Base-by-base conservation (phyloP, 30 jellyfish, hydroid and myxozoan species). In the Turritopsis dohrnii region DNA sequence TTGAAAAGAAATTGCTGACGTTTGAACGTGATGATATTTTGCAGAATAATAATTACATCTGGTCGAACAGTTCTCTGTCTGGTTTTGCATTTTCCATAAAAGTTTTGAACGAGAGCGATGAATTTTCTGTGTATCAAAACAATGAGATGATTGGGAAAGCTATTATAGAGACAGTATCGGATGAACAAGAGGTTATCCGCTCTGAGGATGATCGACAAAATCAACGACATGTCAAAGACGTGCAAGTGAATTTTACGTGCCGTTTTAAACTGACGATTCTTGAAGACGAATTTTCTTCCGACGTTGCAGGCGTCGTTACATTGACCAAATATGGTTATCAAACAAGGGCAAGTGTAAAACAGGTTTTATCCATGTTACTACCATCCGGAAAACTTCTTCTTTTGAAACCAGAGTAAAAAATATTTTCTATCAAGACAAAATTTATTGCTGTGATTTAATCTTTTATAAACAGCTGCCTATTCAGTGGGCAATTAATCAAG, bases 81-180 rank as follows among this genome's bases (percentile, higher is more conserved):
- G 97, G 97, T 18, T 90, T 85, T 80, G 85, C 95, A 13, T 90
- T 90, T 73, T 23, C 85, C 17, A 83, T 90, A 0, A 80, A 82
- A 20, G 90, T 84, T 21, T 9, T 90, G 1, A 52, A 88, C 1
- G 76, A 30, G 27, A 91, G 89, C 25, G 90, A 85, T 53, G 81
- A 22, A 19, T 90, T 90, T 77, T 28, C 22, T 7, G 90, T 86
- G 20, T 72, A 31, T 66, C 53, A 74, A 31, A 84, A 86, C 29
- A 71, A 83, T 20, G 28, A 76, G 20, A 76, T 54, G 28, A 65
- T 85, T 28, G 95, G 95, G 8, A 18, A 23, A 25, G 95, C 88
- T 0, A 69, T 28, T 28, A 71, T 85, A 0, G 79, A 84, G 28
- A 17, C 65, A 18, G 95, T 85, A 18, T 87, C 72, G 1, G 90